These are phyloP conservation scores for Thalassaphorura encarpata DNA, from an alignment of 1,140 invertebrate genomes.

Conservation along the genomic window DNA sequence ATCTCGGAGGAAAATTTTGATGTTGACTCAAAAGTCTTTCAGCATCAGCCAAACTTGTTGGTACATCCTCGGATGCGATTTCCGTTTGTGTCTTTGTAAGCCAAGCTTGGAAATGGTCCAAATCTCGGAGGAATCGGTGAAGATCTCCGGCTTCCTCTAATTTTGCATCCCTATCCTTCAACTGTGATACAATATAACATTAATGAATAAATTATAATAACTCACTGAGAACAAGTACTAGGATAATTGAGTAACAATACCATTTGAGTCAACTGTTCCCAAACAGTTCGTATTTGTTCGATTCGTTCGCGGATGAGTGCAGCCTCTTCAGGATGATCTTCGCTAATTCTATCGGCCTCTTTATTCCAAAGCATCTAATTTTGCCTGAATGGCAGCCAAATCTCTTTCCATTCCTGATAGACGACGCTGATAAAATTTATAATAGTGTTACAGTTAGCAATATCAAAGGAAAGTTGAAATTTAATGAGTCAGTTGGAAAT, in stretches of 20 bases:
- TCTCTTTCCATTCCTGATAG: slow-evolving; percentile 98
- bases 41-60: slow-evolving; percentile 89
- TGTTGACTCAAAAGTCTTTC: slow-evolving; percentile 94
- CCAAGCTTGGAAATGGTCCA: slow-evolving; percentile 99
- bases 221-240: no score
- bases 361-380: slow-evolving; percentile 83
- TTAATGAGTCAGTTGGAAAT: no score
- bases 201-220: slow-evolving; percentile 5
- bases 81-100: slow-evolving; percentile 95
- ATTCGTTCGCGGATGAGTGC: slow-evolving; percentile 82
- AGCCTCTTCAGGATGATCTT: slow-evolving; percentile 93
- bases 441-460: neutral
- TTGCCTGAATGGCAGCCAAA: slow-evolving; percentile 94
- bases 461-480: neutral
- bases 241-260: slow-evolving; percentile 39
- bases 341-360: slow-evolving; percentile 82
- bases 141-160: slow-evolving; percentile 97
- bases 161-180: slow-evolving; percentile 95
- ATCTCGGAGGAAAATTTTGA: slow-evolving; percentile 92
- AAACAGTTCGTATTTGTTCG: slow-evolving; percentile 77
- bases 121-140: slow-evolving; percentile 93
- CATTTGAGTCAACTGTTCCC: slow-evolving; percentile 95
- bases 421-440: slow-evolving; percentile 48
- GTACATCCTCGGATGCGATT: slow-evolving; percentile 95
- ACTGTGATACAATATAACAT: slow-evolving; percentile 39